phyloP scores from a whole-genome alignment of 2,888 invertebrate genomes.

The Cataglyphis cursor region DNA sequence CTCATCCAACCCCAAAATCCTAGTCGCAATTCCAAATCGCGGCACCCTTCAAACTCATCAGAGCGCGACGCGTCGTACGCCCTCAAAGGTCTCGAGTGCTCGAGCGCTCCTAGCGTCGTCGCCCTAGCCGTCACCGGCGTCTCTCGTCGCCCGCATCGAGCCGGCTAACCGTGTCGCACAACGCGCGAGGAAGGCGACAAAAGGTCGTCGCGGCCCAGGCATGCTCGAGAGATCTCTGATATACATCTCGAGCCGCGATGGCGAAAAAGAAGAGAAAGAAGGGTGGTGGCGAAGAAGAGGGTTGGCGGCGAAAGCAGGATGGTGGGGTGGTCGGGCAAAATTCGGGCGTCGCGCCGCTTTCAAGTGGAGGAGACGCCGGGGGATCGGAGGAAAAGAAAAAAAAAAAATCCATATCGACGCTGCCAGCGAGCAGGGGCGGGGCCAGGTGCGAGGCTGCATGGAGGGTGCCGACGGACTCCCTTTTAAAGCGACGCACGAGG shows the following conservation, averaged over 20 bases:
- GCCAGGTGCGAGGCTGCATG: conserved; percentile 63
- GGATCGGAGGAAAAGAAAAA: conserved; percentile 77
- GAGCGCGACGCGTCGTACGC: conserved; percentile 34
- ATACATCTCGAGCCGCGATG: conserved; percentile 37
- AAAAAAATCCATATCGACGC: conserved; percentile 82
- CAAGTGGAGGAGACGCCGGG: conserved; percentile 77
- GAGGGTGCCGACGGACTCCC: conserved; percentile 70
- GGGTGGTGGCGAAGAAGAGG: conserved; percentile 2
- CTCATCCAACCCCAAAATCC: conserved; percentile 32
- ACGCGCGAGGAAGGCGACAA: conserved; percentile 74
- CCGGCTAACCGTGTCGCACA: conserved; percentile 67
- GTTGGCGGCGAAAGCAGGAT: conserved; percentile 7
- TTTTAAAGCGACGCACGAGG: conserved; percentile 78
- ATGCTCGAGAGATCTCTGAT: conserved; percentile 65
- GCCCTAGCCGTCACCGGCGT: conserved; percentile 62
- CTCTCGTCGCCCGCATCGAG: conserved; percentile 66
- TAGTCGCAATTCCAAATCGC: conserved; percentile 49
- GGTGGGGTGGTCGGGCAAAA: conserved; percentile 69
- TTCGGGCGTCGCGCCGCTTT: conserved; percentile 84
- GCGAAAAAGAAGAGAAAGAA: conserved; percentile 26
- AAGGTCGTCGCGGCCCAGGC: conserved; percentile 71
- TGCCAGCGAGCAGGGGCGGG: conserved; percentile 67
- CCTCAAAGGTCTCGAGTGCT: conserved; percentile 58
- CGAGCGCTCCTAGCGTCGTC: conserved; percentile 31
- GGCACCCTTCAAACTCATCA: conserved; percentile 73